Conservation (phyloP, 2,888 invertebrate species). For the Rotaria socialis region DNA sequence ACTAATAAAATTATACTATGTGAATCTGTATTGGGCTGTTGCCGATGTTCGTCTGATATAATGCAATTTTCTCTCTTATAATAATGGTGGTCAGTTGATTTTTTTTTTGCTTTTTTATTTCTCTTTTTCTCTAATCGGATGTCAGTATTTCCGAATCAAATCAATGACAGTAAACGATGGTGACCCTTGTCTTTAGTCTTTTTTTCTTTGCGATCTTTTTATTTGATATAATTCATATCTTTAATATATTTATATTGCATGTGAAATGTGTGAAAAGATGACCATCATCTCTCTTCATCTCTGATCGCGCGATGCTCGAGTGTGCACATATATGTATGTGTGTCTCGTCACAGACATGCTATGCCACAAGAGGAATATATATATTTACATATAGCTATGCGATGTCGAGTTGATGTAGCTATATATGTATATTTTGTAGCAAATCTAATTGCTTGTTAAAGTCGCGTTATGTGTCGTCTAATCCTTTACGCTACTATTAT, state of each 20-base stretch:
- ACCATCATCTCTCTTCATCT: conserved; percentile 10
- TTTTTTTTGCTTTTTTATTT: neutral
- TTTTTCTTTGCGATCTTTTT: neutral
- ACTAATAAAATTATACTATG: neutral
- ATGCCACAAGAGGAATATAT: conserved; percentile 21
- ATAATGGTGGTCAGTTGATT: conserved; percentile 16
- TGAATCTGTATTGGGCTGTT: conserved; percentile 16
- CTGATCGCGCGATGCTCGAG: neutral
- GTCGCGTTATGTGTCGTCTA: conserved; percentile 29
- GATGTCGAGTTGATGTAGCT: neutral
- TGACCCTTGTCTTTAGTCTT: neutral
- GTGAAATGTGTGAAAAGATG: neutral
- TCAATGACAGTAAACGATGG: conserved; percentile 1
- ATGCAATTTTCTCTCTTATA: conserved; percentile 21
- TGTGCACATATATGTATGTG: neutral
- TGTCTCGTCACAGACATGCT: conserved; percentile 15
- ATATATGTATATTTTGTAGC: conserved; percentile 11
- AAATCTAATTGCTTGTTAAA: conserved; percentile 25
- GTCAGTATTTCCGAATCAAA: conserved; percentile 23
- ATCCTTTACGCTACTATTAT: conserved; percentile 11
- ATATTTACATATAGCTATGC: neutral
- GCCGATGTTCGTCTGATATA: conserved; percentile 18
- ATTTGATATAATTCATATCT: neutral
- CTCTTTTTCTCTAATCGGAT: conserved; percentile 10
- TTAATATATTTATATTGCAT: neutral